Evolutionary conservation across 2,888 invertebrate species (phyloP).

Genomic region (Esperia sulphurella): DNA sequence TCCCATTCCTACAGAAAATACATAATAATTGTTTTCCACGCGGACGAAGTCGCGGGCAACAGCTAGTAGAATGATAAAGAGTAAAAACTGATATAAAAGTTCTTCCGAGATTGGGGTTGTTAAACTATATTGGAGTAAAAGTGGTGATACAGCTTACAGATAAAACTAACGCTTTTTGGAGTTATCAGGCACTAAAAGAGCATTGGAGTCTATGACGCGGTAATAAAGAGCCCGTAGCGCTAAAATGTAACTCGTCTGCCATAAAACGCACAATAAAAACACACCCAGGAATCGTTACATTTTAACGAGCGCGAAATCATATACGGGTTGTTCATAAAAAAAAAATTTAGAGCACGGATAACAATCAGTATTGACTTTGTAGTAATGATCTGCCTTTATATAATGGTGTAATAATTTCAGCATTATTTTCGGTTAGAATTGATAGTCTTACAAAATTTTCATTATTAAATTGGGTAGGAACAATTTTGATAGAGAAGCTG

Average conservation of each 20-base stretch:
- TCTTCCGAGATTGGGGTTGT: conserved; percentile 5
- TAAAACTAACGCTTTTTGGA: conserved; percentile 39
- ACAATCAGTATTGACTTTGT: conserved; percentile 38
- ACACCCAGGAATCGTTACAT: conserved; percentile 64
- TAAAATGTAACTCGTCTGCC: conserved; percentile 73
- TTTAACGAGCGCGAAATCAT: conserved; percentile 72
- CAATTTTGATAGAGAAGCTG: too few relatives aligned
- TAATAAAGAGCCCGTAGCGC: conserved; percentile 76
- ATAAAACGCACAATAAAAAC: conserved; percentile 72
- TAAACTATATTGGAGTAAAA: conserved; percentile 28
- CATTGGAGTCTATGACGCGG: conserved; percentile 66
- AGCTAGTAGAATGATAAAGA: too few relatives aligned
- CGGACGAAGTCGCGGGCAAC: too few relatives aligned
- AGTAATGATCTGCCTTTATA: neutral
- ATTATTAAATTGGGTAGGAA: too few relatives aligned
- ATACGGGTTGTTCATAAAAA: conserved; percentile 51
- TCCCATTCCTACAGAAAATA: too few relatives aligned
- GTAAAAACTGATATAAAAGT: neutral
- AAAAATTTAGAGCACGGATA: conserved; percentile 40
- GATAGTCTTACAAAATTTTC: conserved; percentile 9
- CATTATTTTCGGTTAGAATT: too few relatives aligned
- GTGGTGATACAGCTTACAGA: conserved; percentile 39
- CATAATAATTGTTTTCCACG: too few relatives aligned
- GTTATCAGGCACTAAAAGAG: conserved; percentile 73
- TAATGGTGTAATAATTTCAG: neutral